Evolutionary conservation across 2,113 vertebrate species (phyloP).

Genomic region (Prunella himalayana): DNA sequence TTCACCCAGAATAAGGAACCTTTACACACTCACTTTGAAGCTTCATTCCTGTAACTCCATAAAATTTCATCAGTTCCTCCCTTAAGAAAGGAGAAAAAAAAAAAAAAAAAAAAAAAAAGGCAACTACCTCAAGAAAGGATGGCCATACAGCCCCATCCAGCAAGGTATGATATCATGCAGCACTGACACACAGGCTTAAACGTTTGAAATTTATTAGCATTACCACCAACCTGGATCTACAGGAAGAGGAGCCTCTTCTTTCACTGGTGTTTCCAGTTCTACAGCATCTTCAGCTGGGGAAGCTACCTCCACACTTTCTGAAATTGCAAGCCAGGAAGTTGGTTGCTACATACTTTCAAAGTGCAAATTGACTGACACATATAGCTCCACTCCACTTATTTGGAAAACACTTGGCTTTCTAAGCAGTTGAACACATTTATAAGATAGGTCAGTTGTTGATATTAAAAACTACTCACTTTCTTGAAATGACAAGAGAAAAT

Average conservation of each 20-base stretch:
- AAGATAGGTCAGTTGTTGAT: not conserved
- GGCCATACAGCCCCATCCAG: not conserved
- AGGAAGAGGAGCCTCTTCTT: slow-evolving; percentile 66
- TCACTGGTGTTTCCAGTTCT: slow-evolving; percentile 71
- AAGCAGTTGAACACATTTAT: not conserved
- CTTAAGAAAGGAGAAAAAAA: not conserved
- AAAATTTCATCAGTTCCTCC: not conserved
- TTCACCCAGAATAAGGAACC: not conserved
- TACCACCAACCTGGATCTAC: slow-evolving; percentile 69
- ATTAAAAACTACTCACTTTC: not conserved
- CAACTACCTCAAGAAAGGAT: not conserved
- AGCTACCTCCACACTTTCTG: slow-evolving; percentile 76
- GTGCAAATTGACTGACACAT: not conserved
- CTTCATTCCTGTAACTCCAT: not conserved
- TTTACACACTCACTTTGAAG: not conserved
- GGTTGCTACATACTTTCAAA: not conserved
- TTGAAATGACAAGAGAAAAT: not conserved
- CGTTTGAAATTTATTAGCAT: not conserved
- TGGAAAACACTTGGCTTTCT: not conserved
- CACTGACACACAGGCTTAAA: not conserved
- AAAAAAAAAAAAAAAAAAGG: not conserved
- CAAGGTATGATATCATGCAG: not conserved
- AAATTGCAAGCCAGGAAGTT: slow-evolving; percentile 18
- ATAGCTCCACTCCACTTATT: not conserved
- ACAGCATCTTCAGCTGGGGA: slow-evolving; percentile 70